Conservation (phyloP, 2,113 vertebrate species). For the Leiothrix lutea region DNA sequence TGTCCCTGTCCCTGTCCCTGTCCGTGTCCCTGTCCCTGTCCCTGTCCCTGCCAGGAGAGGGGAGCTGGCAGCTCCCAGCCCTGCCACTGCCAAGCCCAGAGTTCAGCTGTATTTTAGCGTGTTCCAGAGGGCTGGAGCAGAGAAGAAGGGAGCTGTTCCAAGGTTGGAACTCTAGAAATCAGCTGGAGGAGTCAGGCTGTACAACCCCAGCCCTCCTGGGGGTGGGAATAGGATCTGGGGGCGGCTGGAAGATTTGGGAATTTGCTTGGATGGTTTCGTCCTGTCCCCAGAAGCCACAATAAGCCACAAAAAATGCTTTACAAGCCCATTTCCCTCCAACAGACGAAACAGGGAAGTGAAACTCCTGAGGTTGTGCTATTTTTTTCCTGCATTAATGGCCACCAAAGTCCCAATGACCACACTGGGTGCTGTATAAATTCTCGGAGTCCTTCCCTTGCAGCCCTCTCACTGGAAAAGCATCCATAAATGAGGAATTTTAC, state of each 20-base stretch:
- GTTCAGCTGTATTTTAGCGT: background rate
- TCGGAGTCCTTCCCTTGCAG: background rate
- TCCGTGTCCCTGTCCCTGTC: background rate
- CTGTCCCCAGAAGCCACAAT: background rate
- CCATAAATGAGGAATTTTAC: background rate
- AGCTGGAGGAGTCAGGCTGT: background rate
- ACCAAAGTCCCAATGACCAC: background rate
- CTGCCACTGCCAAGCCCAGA: background rate
- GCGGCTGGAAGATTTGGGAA: background rate
- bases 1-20: background rate
- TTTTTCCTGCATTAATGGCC: background rate
- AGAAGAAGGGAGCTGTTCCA: background rate
- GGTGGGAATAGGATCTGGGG: background rate
- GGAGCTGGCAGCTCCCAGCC: background rate
- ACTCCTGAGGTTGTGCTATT: background rate
- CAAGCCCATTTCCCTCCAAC: background rate
- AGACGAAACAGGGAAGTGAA: background rate
- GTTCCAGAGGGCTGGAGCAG: background rate
- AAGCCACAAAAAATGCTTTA: background rate
- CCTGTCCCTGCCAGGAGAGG: background rate
- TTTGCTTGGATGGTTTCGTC: fast-evolving
- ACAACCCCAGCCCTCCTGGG: fast-evolving
- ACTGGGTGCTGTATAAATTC: fast-evolving
- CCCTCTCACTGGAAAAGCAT: fast-evolving
- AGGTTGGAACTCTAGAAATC: background rate